Conservation (phyloP, 2,797 vertebrate species). For the Chiloscyllium punctatum region DNA sequence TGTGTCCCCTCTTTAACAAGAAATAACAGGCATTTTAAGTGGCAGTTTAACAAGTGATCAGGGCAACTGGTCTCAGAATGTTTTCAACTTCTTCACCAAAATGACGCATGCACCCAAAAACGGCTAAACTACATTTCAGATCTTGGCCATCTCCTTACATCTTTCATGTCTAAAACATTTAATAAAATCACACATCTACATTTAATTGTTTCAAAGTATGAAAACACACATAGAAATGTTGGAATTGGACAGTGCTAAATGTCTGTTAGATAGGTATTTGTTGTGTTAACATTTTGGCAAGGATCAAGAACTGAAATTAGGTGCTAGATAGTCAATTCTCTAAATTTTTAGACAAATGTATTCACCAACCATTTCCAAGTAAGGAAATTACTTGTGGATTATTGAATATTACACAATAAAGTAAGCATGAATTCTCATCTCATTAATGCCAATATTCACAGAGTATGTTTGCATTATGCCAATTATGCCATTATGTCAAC, state of each 20-base stretch:
- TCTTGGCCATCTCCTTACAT: background rate
- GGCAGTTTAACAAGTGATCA: background rate
- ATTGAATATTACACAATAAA: conserved; percentile 8
- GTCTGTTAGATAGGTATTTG: background rate
- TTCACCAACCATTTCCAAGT: background rate
- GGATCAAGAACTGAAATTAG: conserved; percentile 15
- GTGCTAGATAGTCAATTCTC: background rate
- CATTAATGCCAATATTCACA: background rate
- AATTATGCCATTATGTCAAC: background rate
- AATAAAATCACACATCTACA: background rate
- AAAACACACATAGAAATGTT: conserved; percentile 26
- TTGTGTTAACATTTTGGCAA: conserved; percentile 14
- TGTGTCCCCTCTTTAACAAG: background rate
- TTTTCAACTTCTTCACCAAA: background rate
- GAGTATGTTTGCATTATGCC: background rate
- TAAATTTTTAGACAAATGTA: background rate
- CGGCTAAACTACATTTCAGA: background rate
- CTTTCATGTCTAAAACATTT: background rate
- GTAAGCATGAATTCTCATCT: background rate
- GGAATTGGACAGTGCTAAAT: background rate
- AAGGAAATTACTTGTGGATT: conserved; percentile 23
- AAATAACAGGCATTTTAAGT: background rate
- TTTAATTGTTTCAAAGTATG: conserved; percentile 12
- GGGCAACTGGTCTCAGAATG: background rate
- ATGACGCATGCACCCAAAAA: background rate